phyloP scores from a whole-genome alignment of 2,113 vertebrate genomes.

The Thamnophis sirtalis region DNA sequence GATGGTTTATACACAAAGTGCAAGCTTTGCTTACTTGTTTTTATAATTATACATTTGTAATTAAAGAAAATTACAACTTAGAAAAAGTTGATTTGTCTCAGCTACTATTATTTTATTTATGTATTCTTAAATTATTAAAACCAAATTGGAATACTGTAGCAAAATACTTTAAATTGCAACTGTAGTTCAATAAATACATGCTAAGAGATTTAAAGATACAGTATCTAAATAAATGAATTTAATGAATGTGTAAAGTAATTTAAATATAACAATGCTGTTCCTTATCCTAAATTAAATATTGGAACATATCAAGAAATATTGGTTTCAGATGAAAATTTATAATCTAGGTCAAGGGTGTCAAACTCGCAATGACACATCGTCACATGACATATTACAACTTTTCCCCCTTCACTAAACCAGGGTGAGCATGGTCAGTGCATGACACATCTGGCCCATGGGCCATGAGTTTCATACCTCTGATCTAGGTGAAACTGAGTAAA shows the following conservation, averaged over 20 bases:
- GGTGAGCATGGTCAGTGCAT: too few relatives aligned
- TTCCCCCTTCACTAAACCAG: too few relatives aligned
- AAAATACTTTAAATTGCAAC: not conserved
- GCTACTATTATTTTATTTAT: conserved; percentile 11
- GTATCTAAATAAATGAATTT: not conserved
- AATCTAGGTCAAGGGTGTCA: not conserved
- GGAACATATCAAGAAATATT: not conserved
- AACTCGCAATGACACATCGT: too few relatives aligned
- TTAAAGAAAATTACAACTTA: conserved; percentile 54
- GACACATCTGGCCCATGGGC: too few relatives aligned
- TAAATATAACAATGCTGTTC: not conserved
- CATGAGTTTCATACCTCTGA: too few relatives aligned
- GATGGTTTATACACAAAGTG: not conserved
- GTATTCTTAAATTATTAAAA: not conserved
- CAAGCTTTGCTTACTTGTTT: not conserved
- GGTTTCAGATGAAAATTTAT: not conserved
- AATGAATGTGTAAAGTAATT: not conserved
- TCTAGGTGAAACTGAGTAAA: too few relatives aligned
- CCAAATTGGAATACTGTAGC: not conserved
- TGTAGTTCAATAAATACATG: not conserved
- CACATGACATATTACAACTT: too few relatives aligned
- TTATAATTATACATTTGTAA: conserved; percentile 31
- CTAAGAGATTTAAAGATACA: not conserved
- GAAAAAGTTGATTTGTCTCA: conserved; percentile 32
- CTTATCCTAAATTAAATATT: rapidly evolving